These are phyloP conservation scores for Monopterus albus DNA, from an alignment of 2,113 vertebrate species.

Conservation along the genomic window DNA sequence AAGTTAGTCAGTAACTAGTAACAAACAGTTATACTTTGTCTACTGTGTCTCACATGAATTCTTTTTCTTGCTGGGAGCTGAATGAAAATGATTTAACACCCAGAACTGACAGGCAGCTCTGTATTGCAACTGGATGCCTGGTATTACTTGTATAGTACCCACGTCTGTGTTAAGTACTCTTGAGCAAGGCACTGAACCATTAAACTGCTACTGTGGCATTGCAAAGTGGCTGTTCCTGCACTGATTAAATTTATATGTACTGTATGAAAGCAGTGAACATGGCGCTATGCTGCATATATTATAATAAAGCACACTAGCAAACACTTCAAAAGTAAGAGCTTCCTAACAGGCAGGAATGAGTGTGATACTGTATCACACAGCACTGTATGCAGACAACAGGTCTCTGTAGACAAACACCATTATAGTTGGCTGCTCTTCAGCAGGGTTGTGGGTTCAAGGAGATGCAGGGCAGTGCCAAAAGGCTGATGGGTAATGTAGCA, in stretches of 20 bases:
- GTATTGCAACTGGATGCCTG: background rate
- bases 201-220: background rate
- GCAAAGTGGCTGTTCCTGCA: background rate
- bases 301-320: conserved; percentile 10
- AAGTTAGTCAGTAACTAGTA: background rate
- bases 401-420: conserved; percentile 70
- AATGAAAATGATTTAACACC: background rate
- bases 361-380: conserved; percentile 32
- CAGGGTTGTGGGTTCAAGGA: conserved; percentile 73
- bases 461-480: conserved; percentile 63
- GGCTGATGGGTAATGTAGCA: conserved; percentile 79
- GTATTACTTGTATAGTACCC: too few relatives aligned
- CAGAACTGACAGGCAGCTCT: background rate
- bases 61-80: background rate
- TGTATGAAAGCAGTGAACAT: background rate
- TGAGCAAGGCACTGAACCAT: conserved; percentile 6
- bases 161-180: conserved; percentile 1
- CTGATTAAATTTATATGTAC: background rate
- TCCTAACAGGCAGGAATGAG: conserved; percentile 36
- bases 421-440: conserved; percentile 74
- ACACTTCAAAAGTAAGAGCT: conserved; percentile 20
- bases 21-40: too few relatives aligned
- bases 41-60: too few relatives aligned
- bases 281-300: background rate
- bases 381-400: conserved; percentile 46